Evolutionary conservation across 2,113 vertebrate genomes (phyloP).

Genomic region (Delphinapterus leucas): DNA sequence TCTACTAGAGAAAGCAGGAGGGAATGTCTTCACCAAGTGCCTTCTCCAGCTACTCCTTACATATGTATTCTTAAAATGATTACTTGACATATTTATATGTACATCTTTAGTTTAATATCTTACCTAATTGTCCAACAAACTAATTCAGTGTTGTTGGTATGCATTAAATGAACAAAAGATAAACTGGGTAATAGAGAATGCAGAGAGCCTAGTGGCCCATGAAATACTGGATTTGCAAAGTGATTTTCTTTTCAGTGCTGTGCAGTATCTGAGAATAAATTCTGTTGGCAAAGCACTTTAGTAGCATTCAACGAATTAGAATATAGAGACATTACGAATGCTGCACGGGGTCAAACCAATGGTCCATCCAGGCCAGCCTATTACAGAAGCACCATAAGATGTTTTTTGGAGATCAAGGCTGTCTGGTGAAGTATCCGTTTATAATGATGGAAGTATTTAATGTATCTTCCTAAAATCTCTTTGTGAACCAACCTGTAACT

Average conservation of each 20-base stretch:
- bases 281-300: slow-evolving; percentile 67
- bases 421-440: background rate
- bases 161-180: slow-evolving; percentile 75
- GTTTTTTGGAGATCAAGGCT: background rate
- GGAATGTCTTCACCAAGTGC: background rate
- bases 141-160: slow-evolving; percentile 68
- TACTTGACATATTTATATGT: slow-evolving; percentile 69
- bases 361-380: background rate
- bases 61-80: slow-evolving; percentile 66
- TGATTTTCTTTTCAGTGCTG: slow-evolving; percentile 65
- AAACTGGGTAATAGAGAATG: slow-evolving; percentile 71
- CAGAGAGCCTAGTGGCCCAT: slow-evolving; percentile 70
- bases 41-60: slow-evolving; percentile 25
- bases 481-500: background rate
- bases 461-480: background rate
- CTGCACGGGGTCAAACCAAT: slow-evolving; percentile 31
- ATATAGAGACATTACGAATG: slow-evolving; percentile 48
- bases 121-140: slow-evolving; percentile 72
- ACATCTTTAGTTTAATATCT: slow-evolving; percentile 70
- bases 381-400: background rate
- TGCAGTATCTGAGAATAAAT: slow-evolving; percentile 56
- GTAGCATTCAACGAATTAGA: slow-evolving; percentile 49
- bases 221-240: slow-evolving; percentile 73
- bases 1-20: background rate
- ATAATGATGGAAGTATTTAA: background rate